Base-by-base conservation (phyloP, 2,113 vertebrate genomes). In the Vireo altiloquus region DNA sequence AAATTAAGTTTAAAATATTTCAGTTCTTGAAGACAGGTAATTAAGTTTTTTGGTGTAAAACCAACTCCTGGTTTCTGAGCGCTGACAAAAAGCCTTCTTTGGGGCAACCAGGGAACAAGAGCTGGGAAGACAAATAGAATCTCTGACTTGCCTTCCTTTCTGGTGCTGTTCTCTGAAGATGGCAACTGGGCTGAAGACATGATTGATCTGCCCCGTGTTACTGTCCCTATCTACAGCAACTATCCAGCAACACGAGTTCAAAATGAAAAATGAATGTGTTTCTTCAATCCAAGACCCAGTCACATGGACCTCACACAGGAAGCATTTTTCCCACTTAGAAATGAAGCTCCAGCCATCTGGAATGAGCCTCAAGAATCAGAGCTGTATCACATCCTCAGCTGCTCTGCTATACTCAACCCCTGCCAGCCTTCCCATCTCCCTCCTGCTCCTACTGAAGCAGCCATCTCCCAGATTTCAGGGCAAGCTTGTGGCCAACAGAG, bases 291-390 rank as follows among this genome's bases (percentile, higher is more conserved):
- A 80, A 70, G 57, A 57, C 12, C 24, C 63, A 56, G 24, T 23
- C 0, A 0, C 7, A 17, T 1, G 6, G 30, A 30, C n/a, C 21
- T 14, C 19, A 15, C 54, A 40, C 27, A 71, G 9, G 42, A 80
- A 31, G 11, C 22, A 7, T 64, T 54, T 72, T 37, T 56, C 40
- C 77, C 39, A 19, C 28, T 83, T 44, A 27, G 1, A 82, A 44
- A 46, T 14, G 22, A 35, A 75, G 40, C 10, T 53, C 42, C 61
- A 82, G 2, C 22, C 50, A 60, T 18, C 22, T 28, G 53, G 52
- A 46, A 75, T 64, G 7, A 63, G 25, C 42, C 52, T 66, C 27
- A 57, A 15, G 12, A 39, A 57, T 4, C 23, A 3, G 19, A 83
- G 24, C 65, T 66, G 1, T 15, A 21, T 25, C 33, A 15, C 21